Evolutionary conservation across 2,888 invertebrate species (phyloP).

Genomic region (Coleophora deauratella): DNA sequence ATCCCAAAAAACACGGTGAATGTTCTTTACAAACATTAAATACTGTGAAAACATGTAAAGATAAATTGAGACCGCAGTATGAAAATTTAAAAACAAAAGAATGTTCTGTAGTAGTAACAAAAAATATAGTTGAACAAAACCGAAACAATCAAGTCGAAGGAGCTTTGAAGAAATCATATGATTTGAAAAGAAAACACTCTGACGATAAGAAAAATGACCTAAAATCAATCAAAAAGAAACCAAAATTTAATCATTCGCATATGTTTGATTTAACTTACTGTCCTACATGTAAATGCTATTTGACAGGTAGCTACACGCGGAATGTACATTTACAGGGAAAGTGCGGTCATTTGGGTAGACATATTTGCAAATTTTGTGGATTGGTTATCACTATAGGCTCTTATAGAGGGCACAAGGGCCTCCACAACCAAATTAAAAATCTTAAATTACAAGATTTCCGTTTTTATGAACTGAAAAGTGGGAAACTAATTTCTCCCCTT

Average conservation of each 20-base stretch:
- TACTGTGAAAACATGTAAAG: too few species aligned
- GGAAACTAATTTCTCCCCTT: constrained; percentile 35
- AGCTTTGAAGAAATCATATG: not conserved
- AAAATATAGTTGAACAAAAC: too few species aligned
- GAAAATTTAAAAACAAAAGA: too few species aligned
- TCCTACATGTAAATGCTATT: constrained; percentile 29
- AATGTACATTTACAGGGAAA: constrained; percentile 26
- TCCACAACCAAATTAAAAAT: constrained; percentile 28
- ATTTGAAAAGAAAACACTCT: constrained; percentile 2
- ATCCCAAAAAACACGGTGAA: too few species aligned
- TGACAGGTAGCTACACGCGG: constrained; percentile 19
- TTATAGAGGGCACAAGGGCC: constrained; percentile 27
- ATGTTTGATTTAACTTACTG: constrained; percentile 30
- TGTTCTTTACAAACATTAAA: too few species aligned
- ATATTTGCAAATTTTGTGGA: constrained; percentile 41
- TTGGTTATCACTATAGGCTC: constrained; percentile 32
- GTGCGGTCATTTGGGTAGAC: constrained; percentile 28
- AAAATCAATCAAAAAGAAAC: not conserved
- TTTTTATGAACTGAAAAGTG: constrained; percentile 38
- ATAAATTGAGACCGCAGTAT: too few species aligned
- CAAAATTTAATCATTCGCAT: constrained; percentile 2
- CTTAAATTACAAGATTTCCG: constrained; percentile 37
- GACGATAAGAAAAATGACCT: not conserved
- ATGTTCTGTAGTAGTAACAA: too few species aligned
- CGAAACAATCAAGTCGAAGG: too few species aligned